phyloP scores from a whole-genome alignment of 2,797 vertebrate species.

The Myoxocephalus aenaeus region DNA sequence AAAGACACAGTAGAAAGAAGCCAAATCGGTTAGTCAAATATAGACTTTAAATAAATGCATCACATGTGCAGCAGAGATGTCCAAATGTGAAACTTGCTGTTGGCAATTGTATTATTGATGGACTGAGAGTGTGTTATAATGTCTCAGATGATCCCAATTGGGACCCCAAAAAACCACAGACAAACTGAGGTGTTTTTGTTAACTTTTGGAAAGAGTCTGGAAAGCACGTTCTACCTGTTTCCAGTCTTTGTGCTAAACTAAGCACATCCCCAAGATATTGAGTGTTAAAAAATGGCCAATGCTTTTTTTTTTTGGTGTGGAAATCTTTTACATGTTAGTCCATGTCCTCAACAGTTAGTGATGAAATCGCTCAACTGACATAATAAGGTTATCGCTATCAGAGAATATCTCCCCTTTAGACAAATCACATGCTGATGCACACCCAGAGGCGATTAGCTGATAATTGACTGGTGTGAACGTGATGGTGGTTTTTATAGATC shows the following conservation, averaged over 20 bases:
- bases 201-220: neutral
- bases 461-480: conserved; percentile 34
- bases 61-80: conserved; percentile 22
- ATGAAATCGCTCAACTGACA: neutral
- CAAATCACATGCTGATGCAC: conserved; percentile 5
- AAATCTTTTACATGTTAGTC: neutral
- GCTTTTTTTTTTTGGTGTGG: neutral
- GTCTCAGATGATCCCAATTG: neutral
- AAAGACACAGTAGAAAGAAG: neutral
- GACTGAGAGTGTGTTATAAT: conserved; percentile 37
- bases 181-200: too few species aligned
- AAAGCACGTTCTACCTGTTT: neutral
- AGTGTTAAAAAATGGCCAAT: neutral
- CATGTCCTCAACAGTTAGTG: neutral
- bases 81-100: conserved; percentile 10
- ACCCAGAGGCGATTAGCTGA: conserved; percentile 26
- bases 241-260: neutral
- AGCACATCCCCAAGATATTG: too few species aligned
- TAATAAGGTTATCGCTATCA: neutral
- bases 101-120: conserved; percentile 55
- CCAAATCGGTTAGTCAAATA: conserved; percentile 19
- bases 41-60: conserved; percentile 16
- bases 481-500: conserved; percentile 31
- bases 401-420: conserved; percentile 3
- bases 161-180: neutral